Percentiles rank a stretch among this genome's conserved stretches.
These are phyloP conservation scores for Rhamnusium bicolor DNA, from an alignment of 2,888 invertebrate species.

Conservation along the genomic window DNA sequence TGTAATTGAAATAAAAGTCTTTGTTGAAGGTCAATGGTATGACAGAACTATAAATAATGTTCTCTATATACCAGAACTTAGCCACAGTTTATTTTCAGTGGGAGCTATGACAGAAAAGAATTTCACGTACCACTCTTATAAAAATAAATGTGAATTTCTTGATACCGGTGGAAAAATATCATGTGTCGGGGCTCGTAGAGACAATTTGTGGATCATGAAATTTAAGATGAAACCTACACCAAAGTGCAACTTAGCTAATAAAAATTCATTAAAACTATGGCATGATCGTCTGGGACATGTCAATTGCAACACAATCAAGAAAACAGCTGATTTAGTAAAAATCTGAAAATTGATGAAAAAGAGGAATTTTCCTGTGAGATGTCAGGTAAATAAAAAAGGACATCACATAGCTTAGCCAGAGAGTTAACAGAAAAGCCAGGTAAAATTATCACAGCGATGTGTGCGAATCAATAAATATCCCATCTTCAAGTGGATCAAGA, in stretches of 20 bases:
- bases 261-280: slow-evolving; percentile 30
- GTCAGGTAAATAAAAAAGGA: slow-evolving; percentile 38
- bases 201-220: slow-evolving; percentile 3
- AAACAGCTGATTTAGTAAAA: too few species aligned
- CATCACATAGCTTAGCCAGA: slow-evolving; percentile 32
- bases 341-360: too few species aligned
- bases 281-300: too few species aligned
- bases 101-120: slow-evolving; percentile 1
- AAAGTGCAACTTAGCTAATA: slow-evolving; percentile 1
- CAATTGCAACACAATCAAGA: too few species aligned
- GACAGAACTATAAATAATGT: slow-evolving; percentile 12
- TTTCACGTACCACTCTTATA: too few species aligned
- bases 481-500: slow-evolving; percentile 40
- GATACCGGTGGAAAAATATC: not conserved
- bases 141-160: too few species aligned
- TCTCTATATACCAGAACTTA: too few species aligned
- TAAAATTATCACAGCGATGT: slow-evolving; percentile 46
- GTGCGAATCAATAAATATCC: slow-evolving; percentile 42
- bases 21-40: slow-evolving; percentile 1
- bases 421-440: slow-evolving; percentile 38
- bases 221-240: not conserved
- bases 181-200: not conserved
- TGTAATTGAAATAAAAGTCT: slow-evolving; percentile 1
- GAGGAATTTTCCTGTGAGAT: too few species aligned
- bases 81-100: too few species aligned